A percentile compares a stretch with the other conserved stretches of the same genome.
These are phyloP conservation scores for Lucilia sericata DNA, from an alignment of 1,140 invertebrate species.

Conservation along the genomic window DNA sequence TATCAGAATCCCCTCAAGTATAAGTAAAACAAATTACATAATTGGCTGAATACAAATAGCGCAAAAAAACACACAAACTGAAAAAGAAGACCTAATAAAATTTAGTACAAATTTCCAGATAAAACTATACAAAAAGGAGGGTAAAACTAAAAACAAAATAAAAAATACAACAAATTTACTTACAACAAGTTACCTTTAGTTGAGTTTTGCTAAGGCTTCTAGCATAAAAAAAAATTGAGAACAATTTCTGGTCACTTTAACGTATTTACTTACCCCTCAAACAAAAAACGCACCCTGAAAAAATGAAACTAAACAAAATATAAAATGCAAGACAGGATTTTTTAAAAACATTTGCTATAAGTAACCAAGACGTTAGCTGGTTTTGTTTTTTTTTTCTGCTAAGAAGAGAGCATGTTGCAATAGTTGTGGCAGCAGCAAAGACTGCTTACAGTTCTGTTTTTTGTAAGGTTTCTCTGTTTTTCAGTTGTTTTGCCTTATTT, in stretches of 20 bases:
- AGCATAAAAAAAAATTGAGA: neutral
- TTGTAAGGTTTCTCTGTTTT: neutral
- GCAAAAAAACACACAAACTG: neutral
- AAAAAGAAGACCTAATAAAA: too few relatives aligned
- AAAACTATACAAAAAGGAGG: neutral
- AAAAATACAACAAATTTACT: neutral
- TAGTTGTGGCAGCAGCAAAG: too few relatives aligned
- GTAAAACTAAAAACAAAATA: neutral
- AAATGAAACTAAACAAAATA: too few relatives aligned
- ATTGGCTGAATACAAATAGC: neutral
- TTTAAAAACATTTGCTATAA: too few relatives aligned
- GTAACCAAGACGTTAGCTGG: too few relatives aligned
- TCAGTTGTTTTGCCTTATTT: neutral
- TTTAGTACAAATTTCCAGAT: neutral
- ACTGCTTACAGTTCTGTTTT: neutral
- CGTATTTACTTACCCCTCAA: too few relatives aligned
- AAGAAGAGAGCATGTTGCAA: too few relatives aligned
- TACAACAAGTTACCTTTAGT: neutral
- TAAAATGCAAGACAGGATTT: too few relatives aligned
- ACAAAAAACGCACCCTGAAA: too few relatives aligned
- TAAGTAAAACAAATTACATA: slow-evolving; percentile 13
- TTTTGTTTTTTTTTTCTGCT: too few relatives aligned
- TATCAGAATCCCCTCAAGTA: neutral
- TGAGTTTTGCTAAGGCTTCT: neutral
- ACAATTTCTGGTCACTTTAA: too few relatives aligned